phyloP scores from a whole-genome alignment of 2,797 vertebrate genomes.

The Molossus molossus region DNA sequence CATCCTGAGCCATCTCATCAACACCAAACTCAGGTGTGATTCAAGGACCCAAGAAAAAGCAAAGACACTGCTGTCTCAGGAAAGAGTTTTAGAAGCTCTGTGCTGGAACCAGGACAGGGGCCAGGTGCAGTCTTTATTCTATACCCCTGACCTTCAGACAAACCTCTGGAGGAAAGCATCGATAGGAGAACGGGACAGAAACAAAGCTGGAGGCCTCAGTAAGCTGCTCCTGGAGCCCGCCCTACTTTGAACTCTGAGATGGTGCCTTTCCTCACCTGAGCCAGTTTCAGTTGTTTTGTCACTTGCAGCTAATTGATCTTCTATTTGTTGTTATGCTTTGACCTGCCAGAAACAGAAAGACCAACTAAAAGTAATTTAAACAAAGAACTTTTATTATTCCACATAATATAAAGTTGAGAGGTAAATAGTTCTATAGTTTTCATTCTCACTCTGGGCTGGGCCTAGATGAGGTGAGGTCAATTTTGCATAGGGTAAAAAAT shows the following conservation, averaged over 20 bases:
- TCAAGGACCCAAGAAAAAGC: not conserved
- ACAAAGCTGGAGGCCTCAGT: not conserved
- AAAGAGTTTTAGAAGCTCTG: not conserved
- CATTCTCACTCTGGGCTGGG: not conserved
- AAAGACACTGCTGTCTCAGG: not conserved
- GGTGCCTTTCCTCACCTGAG: not conserved
- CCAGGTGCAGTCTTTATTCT: not conserved
- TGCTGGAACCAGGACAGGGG: not conserved
- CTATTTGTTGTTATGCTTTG: not conserved
- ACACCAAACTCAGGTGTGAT: not conserved
- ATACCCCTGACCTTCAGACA: not conserved
- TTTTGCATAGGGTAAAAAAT: not conserved
- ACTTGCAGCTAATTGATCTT: not conserved
- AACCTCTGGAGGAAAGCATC: not conserved
- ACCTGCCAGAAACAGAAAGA: not conserved
- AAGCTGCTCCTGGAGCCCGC: not conserved
- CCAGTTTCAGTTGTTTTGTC: not conserved
- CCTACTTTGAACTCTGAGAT: not conserved
- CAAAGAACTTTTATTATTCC: not conserved
- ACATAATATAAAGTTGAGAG: not conserved
- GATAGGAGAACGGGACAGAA: not conserved
- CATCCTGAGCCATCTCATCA: not conserved
- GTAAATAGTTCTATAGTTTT: not conserved
- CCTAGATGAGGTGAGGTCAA: not conserved
- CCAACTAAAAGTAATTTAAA: not conserved